A percentile compares a stretch with the other conserved stretches of the same genome.
Conservation (phyloP, 2,797 vertebrate genomes). For the Hemibagrus guttatus region DNA sequence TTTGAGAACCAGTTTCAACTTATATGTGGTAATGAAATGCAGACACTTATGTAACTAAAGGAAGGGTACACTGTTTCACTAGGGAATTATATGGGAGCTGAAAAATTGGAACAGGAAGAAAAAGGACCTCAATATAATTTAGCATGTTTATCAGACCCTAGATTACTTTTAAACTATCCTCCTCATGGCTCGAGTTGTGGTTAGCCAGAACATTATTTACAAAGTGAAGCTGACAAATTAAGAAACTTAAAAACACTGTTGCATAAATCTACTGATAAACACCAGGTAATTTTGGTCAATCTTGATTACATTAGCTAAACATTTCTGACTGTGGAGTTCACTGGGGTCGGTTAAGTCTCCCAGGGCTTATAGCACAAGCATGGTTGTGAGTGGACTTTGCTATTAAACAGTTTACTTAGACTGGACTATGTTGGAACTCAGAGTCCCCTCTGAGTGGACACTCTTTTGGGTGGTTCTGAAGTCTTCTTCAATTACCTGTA, state of each 20-base stretch:
- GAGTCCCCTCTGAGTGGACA: no score
- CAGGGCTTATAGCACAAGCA: neutral
- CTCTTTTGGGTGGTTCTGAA: no score
- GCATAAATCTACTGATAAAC: conserved; percentile 64
- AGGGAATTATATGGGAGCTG: conserved; percentile 63
- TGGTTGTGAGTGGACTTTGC: neutral
- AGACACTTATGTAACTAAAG: conserved; percentile 74
- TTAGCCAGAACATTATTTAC: conserved; percentile 66
- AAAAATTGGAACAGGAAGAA: conserved; percentile 72
- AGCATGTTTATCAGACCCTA: conserved; percentile 68
- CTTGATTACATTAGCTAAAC: neutral
- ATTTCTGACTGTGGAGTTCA: neutral
- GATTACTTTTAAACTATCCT: conserved; percentile 62
- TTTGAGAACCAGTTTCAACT: neutral
- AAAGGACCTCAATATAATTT: conserved; percentile 66
- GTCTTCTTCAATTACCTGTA: no score
- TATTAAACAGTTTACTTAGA: neutral
- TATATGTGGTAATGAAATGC: conserved; percentile 73
- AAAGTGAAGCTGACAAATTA: conserved; percentile 50
- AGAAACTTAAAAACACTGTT: conserved; percentile 45
- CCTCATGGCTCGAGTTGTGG: conserved; percentile 55
- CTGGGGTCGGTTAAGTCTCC: neutral
- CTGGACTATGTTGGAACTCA: no score
- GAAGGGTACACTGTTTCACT: conserved; percentile 74
- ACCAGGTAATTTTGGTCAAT: conserved; percentile 54